These are phyloP conservation scores for Enteromius trimaculatus DNA, from an alignment of 2,797 vertebrate genomes.

Conservation along the genomic window DNA sequence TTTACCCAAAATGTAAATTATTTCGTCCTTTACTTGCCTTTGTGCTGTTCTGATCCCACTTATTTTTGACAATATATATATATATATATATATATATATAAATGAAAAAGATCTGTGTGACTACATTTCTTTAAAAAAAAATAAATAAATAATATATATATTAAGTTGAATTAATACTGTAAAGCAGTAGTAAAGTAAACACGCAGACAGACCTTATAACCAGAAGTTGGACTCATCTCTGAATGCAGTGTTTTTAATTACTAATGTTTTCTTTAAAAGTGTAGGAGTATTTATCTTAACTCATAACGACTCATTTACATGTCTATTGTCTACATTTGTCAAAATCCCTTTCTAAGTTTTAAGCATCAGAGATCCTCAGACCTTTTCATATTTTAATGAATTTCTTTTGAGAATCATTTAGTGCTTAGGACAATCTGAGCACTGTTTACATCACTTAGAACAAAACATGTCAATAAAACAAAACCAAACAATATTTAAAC, in stretches of 20 bases:
- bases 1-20: background rate
- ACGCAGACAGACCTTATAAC: background rate
- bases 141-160: too few species aligned
- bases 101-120: background rate
- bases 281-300: background rate
- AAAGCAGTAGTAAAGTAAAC: background rate
- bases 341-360: background rate
- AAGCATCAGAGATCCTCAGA: background rate
- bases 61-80: background rate
- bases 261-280: background rate
- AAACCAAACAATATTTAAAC: background rate
- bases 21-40: background rate
- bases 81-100: too few species aligned
- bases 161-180: background rate
- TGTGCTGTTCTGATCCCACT: background rate
- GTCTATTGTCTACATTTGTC: too few species aligned
- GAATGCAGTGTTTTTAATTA: background rate
- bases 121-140: background rate
- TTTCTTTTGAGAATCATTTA: background rate
- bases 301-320: background rate
- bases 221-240: background rate
- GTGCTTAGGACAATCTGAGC: background rate
- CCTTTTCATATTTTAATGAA: too few species aligned
- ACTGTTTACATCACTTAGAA: background rate
- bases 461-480: background rate